Base-by-base conservation (phyloP, 2,888 invertebrate species). In the Lordiphosa fenestrarum region DNA sequence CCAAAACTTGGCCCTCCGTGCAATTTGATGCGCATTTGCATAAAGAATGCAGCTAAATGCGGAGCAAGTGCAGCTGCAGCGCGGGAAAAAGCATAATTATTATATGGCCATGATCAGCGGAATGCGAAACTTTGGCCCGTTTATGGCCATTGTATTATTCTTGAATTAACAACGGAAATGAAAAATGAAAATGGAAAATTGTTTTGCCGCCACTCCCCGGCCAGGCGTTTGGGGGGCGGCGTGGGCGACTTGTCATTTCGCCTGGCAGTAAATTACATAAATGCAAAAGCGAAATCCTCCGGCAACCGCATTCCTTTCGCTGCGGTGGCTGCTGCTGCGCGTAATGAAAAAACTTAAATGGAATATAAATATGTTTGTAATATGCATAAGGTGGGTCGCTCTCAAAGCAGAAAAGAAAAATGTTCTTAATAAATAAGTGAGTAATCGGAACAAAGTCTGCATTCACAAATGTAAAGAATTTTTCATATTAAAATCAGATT, bases 261-360 rank as follows among this genome's bases (percentile, higher is more conserved):
- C 38, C 41, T 10, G 53, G 37, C 41, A 60, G 51, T 50, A 66
- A 66, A 60, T 67, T 54, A 30, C 30, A 30, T 30, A 51, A 66
- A 66, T 53, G 53, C 56, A 44, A 54, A 47, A 42, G 47, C 46
- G 36, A 58, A 66, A 71, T 78, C 66, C 76, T 69, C 55, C 59
- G 73, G 67, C 69, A 44, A 54, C 50, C 44, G 36, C 10, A 33
- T 47, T 63, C 39, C 71, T 60, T 62, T 47, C 12, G 54, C 66
- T 15, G 54, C 69, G 60, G 46, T 47, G 48, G 47, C 39, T 39
- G 36, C 37, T 25, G 44, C 46, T 23, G 44, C 10, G 42, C 49
- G 46, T 76, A 81, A 78, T 81, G 77, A 68, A 76, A 76, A 77
- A 82, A 84, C 83, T 84, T 84, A 65, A 82, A 84, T 84, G 66